Conservation (phyloP, 2,888 invertebrate genomes). For the Parnassius mnemosyne region DNA sequence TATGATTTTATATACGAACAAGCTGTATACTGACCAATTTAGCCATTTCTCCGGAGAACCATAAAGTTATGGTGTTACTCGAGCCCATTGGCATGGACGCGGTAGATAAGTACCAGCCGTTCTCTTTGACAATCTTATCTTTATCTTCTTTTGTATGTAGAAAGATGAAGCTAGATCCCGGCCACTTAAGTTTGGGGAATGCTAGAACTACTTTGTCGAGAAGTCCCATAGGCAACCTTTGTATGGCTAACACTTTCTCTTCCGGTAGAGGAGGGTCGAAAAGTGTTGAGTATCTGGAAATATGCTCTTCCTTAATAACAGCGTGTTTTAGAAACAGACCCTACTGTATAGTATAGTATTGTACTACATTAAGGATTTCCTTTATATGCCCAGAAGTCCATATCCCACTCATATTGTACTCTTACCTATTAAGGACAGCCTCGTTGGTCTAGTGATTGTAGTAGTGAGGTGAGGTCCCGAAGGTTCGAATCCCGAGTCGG, state of each 20-base stretch:
- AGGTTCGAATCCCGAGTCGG: too few species aligned
- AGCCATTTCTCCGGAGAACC: conserved; percentile 36
- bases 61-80: conserved; percentile 34
- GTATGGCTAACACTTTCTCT: conserved; percentile 75
- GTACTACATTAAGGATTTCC: too few species aligned
- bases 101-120: conserved; percentile 22
- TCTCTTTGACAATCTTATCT: conserved; percentile 10
- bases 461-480: too few species aligned
- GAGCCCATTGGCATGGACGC: conserved; percentile 37
- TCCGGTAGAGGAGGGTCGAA: conserved; percentile 78
- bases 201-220: conserved; percentile 84
- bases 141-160: conserved; percentile 26
- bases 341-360: too few species aligned
- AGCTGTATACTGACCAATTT: conserved; percentile 28
- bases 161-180: conserved; percentile 31
- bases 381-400: too few species aligned
- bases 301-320: neutral
- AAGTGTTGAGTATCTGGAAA: conserved; percentile 55
- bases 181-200: conserved; percentile 84
- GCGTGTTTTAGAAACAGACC: too few species aligned
- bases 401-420: too few species aligned
- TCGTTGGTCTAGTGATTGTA: too few species aligned
- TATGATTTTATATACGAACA: too few species aligned
- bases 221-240: conserved; percentile 81
- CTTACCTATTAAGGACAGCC: too few species aligned